These are phyloP conservation scores for Avahi laniger DNA, from an alignment of 2,797 vertebrate species.

Conservation along the genomic window DNA sequence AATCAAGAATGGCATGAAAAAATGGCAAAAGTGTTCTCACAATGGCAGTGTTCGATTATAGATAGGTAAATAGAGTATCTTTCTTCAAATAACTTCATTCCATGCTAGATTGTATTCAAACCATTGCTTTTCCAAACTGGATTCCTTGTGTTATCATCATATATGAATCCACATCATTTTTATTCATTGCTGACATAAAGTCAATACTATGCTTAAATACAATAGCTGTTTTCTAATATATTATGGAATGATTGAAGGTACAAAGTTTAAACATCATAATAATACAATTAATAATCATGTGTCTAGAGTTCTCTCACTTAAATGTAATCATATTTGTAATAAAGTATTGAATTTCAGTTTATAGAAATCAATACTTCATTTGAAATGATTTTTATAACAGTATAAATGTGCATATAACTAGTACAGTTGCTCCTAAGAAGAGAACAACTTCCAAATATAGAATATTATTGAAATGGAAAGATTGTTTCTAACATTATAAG, in stretches of 20 bases:
- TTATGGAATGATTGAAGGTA: background rate
- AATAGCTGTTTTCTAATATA: background rate
- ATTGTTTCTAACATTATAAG: slow-evolving; percentile 38
- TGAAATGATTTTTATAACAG: slow-evolving; percentile 47
- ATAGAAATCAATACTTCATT: slow-evolving; percentile 15
- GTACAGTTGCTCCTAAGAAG: background rate
- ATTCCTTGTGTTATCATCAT: background rate
- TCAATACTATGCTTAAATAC: background rate
- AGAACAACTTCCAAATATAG: background rate
- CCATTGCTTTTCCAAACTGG: background rate
- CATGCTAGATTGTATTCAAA: background rate
- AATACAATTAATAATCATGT: slow-evolving; percentile 1
- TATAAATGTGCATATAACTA: background rate
- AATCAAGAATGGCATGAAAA: background rate
- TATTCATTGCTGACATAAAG: slow-evolving; percentile 6
- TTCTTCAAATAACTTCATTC: background rate
- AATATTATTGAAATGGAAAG: slow-evolving; percentile 6
- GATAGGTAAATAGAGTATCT: background rate
- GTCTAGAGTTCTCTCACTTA: background rate
- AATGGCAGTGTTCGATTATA: background rate
- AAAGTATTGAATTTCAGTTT: slow-evolving; percentile 37
- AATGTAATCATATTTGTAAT: slow-evolving; percentile 19
- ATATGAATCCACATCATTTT: background rate
- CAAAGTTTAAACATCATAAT: slow-evolving; percentile 18
- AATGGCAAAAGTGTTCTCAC: background rate